Evolutionary conservation across 2,113 vertebrate species (phyloP).

Genomic region (Ahaetulla prasina): DNA sequence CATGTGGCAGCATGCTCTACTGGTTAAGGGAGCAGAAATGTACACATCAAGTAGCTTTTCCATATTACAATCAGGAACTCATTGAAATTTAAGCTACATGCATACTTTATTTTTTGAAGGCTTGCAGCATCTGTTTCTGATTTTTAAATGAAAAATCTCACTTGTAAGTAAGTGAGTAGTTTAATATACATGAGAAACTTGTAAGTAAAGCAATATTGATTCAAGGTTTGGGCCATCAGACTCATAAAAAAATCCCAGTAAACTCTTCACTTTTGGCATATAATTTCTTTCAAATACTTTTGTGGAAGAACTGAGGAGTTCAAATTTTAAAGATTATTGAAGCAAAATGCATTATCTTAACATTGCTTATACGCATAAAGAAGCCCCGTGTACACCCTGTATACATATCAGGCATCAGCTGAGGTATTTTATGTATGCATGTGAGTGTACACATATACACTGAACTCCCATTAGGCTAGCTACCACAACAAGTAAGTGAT

Average conservation of each 20-base stretch:
- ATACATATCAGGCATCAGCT: not conserved
- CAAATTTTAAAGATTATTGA: not conserved
- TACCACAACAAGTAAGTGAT: not conserved
- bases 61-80: not conserved
- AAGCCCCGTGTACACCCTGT: not conserved
- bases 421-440: not conserved
- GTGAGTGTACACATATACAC: not conserved
- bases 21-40: not conserved
- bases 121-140: not conserved
- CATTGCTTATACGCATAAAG: slow-evolving; percentile 1
- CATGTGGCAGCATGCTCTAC: not conserved
- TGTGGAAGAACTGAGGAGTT: slow-evolving; percentile 17
- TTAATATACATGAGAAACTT: not conserved
- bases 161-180: slow-evolving; percentile 15
- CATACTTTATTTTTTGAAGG: not conserved
- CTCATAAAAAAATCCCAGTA: slow-evolving; percentile 2
- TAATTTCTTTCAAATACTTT: slow-evolving; percentile 30
- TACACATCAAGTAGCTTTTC: not conserved
- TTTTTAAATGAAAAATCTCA: not conserved
- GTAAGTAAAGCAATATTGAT: not conserved
- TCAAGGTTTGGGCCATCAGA: not conserved
- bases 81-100: not conserved
- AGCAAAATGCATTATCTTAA: slow-evolving; percentile 22
- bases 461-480: not conserved
- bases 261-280: slow-evolving; percentile 19